Base-by-base conservation (phyloP, 1,140 invertebrate genomes). In the Popillia japonica region DNA sequence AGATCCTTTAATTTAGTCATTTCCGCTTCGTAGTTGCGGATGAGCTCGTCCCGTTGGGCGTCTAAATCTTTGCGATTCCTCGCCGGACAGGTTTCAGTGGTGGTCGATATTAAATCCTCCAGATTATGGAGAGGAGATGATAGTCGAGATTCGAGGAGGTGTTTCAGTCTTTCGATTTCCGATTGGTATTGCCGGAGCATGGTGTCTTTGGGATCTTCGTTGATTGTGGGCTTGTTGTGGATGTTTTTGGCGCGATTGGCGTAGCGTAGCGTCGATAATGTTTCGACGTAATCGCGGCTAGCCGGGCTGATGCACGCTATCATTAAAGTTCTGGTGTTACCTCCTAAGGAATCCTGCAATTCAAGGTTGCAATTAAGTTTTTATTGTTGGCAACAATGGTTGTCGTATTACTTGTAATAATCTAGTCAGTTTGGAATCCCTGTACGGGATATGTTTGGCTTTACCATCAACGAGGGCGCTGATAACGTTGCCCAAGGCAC, bases 391-490 rank as follows among this genome's bases (percentile, higher is more conserved):
- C n/a, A n/a, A n/a, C n/a, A n/a, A n/a, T n/a, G n/a, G n/a, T n/a
- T n/a, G n/a, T n/a, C n/a, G n/a, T n/a, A n/a, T 64, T 64, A 64
- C 59, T 89, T 98, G 96, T 55, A 98, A 88, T 17, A 73, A 41
- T 42, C 97, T 88, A 0, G 97, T 98, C 2, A 99, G 87, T 87
- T 99, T 99, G 0, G 96, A 97, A 88, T 98, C 97, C 81, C 96
- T 90, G 86, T 99, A 99, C 1, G 97, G 97, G 81, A 99, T 95
- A 86, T 98, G 96, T 0, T 93, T 96, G 83, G 93, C 95, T 88
- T 98, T 97, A 20, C 96, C 95, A 88, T 99, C 97, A 2, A 98
- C 96, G 64, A 99, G 87, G n/a, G 97, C 96, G 10, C 96, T 97
- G 81, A 99, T 98, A 1, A 99, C 97, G 87, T 98, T 98, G 34